phyloP scores from a whole-genome alignment of 2,113 vertebrate species.

The Catharus minimus region DNA sequence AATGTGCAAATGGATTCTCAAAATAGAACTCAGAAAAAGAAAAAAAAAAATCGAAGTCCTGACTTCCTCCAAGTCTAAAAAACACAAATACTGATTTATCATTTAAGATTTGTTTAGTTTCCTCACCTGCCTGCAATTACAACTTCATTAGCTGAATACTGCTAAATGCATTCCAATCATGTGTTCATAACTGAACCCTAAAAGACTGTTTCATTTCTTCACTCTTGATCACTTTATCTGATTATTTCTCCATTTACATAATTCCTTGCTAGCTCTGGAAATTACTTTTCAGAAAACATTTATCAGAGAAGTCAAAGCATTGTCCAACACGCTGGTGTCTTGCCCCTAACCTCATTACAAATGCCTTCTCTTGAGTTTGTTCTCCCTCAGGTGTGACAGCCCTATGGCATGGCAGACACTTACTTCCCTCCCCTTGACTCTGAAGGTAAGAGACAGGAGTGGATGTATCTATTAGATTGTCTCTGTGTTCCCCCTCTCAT shows the following conservation, averaged over 20 bases:
- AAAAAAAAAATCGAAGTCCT: background rate
- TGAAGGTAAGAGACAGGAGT: background rate
- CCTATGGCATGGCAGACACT: rapidly evolving
- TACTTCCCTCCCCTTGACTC: background rate
- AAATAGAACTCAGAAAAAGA: background rate
- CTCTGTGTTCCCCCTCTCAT: background rate
- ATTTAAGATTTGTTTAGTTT: background rate
- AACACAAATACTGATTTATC: background rate
- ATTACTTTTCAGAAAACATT: background rate
- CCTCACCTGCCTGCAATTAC: background rate
- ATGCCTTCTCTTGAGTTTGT: background rate
- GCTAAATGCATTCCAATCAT: background rate
- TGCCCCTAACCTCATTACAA: rapidly evolving
- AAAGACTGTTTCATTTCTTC: background rate
- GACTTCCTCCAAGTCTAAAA: background rate
- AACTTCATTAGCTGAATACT: conserved; percentile 8
- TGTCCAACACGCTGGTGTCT: rapidly evolving
- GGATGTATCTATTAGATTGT: background rate
- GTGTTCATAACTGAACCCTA: background rate
- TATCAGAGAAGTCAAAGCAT: background rate
- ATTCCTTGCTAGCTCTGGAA: background rate
- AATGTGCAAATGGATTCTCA: background rate
- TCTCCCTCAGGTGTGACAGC: background rate
- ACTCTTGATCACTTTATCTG: background rate
- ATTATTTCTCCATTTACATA: conserved; percentile 36